Evolutionary conservation across 2,888 invertebrate species (phyloP).

Genomic region (Mactromeris polynyma): DNA sequence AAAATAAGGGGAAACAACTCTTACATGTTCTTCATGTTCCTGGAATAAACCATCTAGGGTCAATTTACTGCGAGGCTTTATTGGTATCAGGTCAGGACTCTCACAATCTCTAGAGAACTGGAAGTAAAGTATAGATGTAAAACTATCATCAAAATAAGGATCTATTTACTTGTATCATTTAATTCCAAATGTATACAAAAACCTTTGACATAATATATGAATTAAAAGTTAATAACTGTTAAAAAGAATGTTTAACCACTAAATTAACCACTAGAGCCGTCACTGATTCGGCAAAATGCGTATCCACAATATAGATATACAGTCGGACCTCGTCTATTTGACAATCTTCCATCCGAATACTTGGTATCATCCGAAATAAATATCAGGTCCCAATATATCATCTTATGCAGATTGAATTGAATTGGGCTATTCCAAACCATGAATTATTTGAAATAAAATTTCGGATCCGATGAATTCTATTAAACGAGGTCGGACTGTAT

Average conservation of each 20-base stretch:
- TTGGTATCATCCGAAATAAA: too few relatives aligned
- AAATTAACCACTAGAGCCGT: neutral
- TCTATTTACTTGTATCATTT: neutral
- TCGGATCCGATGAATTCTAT: too few relatives aligned
- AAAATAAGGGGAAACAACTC: neutral
- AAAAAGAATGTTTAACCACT: neutral
- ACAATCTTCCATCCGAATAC: too few relatives aligned
- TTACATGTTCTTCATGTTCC: conserved; percentile 40
- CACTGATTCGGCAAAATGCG: neutral
- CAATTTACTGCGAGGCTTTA: neutral
- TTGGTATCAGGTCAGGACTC: neutral
- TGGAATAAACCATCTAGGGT: conserved; percentile 28
- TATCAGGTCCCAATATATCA: too few relatives aligned
- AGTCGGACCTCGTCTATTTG: too few relatives aligned
- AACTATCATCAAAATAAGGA: neutral
- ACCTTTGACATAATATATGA: neutral
- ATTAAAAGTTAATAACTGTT: neutral
- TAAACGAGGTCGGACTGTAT: neutral
- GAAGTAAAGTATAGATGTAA: neutral
- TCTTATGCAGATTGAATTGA: too few relatives aligned
- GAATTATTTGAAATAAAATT: too few relatives aligned
- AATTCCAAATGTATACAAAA: neutral
- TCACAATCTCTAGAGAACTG: neutral
- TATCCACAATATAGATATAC: too few relatives aligned
- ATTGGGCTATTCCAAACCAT: too few relatives aligned